Evolutionary conservation across 2,888 invertebrate genomes (phyloP), one percentile per base, ranked within the genome.

Genomic region (Patella pellucida): DNA sequence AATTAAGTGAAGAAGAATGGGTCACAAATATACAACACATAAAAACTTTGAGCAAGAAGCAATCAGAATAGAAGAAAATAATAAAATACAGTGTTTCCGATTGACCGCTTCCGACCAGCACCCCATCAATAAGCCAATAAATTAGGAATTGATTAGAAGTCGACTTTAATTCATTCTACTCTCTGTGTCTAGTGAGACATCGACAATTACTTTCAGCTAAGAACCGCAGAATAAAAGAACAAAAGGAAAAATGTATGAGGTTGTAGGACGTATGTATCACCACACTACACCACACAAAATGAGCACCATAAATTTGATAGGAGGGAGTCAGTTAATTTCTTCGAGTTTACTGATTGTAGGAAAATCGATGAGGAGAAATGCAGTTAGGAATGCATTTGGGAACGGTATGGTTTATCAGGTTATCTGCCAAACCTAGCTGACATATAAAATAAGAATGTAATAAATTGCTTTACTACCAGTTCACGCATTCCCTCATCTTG

Each of bases 381-480:
- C 62, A 62, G 62, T 62, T 19, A 62, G 62, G 19, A 62, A 62
- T 62, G 62, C 62, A 62, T 62, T 62, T 19, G 62, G 62, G 62
- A 62, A 62, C 23, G 62, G 19, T 62, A 19, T 11, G 23, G 62
- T 23, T 62, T 62, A 62, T 62, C 62, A 23, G 62, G 19, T 62
- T 62, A 62, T 62, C 62, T 23, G 19, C 23, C 19, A 62, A 19
- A 23, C 23, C 23, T 62, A 23, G 62, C 23, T 62, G 23, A 62
- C 62, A 62, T 23, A 62, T 62, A 62, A 62, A 62, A 62, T 62
- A 62, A 62, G 62, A 62, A 62, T 62, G 23, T 62, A 62, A 62
- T 62, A 62, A 62, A 62, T 62, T 23, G 23, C 62, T 62, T 62
- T 62, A 62, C 19, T 62, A 62, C 23, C 23, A 62, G 41, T 41